phyloP scores from a whole-genome alignment of 2,113 vertebrate species.

The Solea solea region DNA sequence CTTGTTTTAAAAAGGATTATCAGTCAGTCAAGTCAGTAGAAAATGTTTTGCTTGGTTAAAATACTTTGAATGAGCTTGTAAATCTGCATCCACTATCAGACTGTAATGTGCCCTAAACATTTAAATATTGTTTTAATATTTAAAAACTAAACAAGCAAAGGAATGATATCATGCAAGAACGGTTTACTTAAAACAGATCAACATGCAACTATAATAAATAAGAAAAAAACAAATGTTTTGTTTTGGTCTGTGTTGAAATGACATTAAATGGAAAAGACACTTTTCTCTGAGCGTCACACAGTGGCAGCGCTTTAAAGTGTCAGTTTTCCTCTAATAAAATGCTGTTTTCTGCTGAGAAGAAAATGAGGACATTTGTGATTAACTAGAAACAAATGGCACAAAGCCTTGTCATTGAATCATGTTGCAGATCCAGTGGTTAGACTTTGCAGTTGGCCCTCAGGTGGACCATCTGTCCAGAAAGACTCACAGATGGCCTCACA shows the following conservation, averaged over 20 bases:
- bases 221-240: no score
- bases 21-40: no score
- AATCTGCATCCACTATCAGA: no score
- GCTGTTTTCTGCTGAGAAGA: neutral
- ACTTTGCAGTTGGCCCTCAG: conserved; percentile 32
- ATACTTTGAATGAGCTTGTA: no score
- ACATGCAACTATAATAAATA: neutral
- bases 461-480: conserved; percentile 57
- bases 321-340: conserved; percentile 5
- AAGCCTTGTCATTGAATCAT: conserved; percentile 4
- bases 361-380: conserved; percentile 19
- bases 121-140: no score
- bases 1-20: no score
- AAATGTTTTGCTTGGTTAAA: no score
- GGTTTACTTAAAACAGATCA: no score
- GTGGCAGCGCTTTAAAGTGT: neutral
- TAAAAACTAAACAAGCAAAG: no score
- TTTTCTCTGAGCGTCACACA: neutral
- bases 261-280: neutral
- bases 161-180: no score
- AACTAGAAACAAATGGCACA: conserved; percentile 9
- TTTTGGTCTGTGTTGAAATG: neutral
- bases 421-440: conserved; percentile 35
- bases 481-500: conserved; percentile 46
- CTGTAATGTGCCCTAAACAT: no score